Evolutionary conservation across 1,140 invertebrate genomes (phyloP).

Genomic region (Oryzaephilus surinamensis): DNA sequence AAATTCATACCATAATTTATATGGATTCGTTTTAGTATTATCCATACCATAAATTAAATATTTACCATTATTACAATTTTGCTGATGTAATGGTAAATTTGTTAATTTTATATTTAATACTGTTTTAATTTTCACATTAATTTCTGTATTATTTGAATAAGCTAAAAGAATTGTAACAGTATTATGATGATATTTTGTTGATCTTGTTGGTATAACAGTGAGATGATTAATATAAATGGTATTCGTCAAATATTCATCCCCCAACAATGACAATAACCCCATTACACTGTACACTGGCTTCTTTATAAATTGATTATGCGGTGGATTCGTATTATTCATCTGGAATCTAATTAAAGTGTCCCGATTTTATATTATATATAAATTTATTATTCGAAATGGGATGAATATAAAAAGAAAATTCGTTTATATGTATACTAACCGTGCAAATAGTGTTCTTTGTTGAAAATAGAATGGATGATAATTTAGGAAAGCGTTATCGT

Average conservation of each 20-base stretch:
- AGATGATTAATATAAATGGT: conserved; percentile 8
- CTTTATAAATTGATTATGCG: conserved; percentile 39
- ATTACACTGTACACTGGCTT: conserved; percentile 40
- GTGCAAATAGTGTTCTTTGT: conserved; percentile 38
- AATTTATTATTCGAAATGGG: conserved; percentile 8
- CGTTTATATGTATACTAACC: no score
- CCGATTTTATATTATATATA: no score
- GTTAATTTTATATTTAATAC: no score
- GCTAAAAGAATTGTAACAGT: conserved; percentile 4
- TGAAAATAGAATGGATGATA: conserved; percentile 40
- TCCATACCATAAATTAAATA: conserved; percentile 37
- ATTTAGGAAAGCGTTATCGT: conserved; percentile 43
- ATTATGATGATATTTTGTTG: conserved; percentile 26
- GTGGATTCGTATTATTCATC: conserved; percentile 38
- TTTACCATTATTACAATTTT: no score
- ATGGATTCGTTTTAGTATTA: conserved; percentile 25
- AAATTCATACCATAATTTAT: conserved; percentile 15
- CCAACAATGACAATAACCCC: conserved; percentile 38
- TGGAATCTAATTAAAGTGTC: conserved; percentile 36
- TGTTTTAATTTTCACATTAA: conserved; percentile 6
- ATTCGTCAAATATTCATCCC: conserved; percentile 21
- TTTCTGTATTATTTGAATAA: conserved; percentile 9
- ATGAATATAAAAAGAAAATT: conserved; percentile 9
- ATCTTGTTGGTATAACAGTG: conserved; percentile 9
- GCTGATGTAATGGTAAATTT: no score